Evolutionary conservation across 1,140 invertebrate species (phyloP).

Genomic region (Achatina immaculata): DNA sequence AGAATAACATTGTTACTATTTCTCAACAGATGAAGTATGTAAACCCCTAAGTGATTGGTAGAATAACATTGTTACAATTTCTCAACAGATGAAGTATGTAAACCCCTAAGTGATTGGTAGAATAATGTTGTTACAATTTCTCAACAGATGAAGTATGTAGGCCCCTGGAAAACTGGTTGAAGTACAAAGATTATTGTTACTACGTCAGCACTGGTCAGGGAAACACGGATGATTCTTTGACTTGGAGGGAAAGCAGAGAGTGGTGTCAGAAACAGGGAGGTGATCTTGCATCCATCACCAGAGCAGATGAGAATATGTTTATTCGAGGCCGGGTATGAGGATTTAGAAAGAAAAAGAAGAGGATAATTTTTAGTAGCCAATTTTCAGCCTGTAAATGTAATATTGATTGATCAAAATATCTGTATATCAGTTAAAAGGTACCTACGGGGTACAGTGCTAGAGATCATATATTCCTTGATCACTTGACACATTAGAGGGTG

Average conservation of each 20-base stretch:
- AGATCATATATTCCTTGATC: too few relatives aligned
- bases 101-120: too few relatives aligned
- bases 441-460: too few relatives aligned
- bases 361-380: too few relatives aligned
- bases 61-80: too few relatives aligned
- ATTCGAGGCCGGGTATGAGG: background rate
- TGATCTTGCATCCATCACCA: constrained; percentile 20
- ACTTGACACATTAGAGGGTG: too few relatives aligned
- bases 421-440: too few relatives aligned
- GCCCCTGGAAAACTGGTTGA: background rate
- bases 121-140: background rate
- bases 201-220: constrained; percentile 10
- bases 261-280: constrained; percentile 6
- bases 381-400: too few relatives aligned
- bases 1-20: too few relatives aligned
- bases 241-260: constrained; percentile 23
- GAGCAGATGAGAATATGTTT: constrained; percentile 22
- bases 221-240: background rate
- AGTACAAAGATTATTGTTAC: constrained; percentile 27
- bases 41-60: too few relatives aligned
- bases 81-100: too few relatives aligned
- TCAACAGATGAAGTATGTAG: background rate
- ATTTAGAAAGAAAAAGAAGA: background rate
- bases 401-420: too few relatives aligned
- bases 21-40: background rate